phyloP scores from a whole-genome alignment of 2,797 vertebrate species.

The Manis javanica region DNA sequence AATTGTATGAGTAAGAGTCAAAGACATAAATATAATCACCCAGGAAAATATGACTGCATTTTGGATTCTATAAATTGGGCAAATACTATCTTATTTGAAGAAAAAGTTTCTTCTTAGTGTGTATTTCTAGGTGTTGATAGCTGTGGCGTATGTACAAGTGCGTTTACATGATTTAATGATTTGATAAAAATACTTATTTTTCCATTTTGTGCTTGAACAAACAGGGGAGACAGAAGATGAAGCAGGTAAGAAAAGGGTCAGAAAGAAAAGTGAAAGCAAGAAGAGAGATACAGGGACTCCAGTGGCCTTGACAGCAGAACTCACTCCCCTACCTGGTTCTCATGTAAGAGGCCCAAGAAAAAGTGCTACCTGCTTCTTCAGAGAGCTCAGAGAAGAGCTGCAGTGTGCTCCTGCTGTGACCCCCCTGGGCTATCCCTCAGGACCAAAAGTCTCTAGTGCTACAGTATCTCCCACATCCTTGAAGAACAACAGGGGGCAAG shows the following conservation, averaged over 20 bases:
- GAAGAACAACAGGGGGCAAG: constrained; percentile 33
- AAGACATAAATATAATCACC: background rate
- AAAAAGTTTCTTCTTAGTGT: background rate
- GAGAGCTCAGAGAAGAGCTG: constrained; percentile 76
- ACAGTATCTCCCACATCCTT: background rate
- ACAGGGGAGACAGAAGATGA: constrained; percentile 78
- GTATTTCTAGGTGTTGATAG: background rate
- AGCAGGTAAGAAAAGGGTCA: constrained; percentile 74
- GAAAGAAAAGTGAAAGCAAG: constrained; percentile 70
- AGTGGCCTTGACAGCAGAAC: constrained; percentile 52
- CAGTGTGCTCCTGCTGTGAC: background rate
- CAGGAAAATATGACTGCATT: background rate
- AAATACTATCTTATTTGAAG: background rate
- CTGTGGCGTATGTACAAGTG: background rate
- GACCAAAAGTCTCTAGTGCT: background rate
- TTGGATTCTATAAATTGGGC: background rate
- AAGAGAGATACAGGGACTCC: background rate
- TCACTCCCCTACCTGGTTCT: background rate
- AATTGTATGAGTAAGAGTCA: background rate
- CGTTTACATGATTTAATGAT: background rate
- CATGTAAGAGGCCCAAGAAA: constrained; percentile 30
- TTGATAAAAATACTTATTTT: background rate
- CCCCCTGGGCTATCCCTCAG: fast-evolving
- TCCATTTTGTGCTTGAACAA: constrained; percentile 48
- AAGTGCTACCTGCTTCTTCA: constrained; percentile 78